Evolutionary conservation across 2,797 vertebrate genomes (phyloP).

Genomic region (Pantherophis alleghaniensis): DNA sequence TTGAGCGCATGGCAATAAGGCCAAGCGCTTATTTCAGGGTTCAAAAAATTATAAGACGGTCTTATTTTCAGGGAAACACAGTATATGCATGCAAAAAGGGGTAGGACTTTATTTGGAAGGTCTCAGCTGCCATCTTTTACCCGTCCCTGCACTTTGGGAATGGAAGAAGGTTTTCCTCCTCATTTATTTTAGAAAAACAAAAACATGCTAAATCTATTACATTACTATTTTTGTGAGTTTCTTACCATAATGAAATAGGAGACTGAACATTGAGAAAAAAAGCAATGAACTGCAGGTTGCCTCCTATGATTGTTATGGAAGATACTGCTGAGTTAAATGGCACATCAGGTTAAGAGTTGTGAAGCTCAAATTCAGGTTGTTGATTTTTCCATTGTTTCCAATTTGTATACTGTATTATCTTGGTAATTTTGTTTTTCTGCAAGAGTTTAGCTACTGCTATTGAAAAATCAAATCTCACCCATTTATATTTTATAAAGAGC

Average conservation of each 20-base stretch:
- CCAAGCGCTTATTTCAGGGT: too few species aligned
- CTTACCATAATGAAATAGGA: background rate
- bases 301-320: background rate
- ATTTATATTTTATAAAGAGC: constrained; percentile 1
- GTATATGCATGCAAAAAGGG: background rate
- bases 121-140: background rate
- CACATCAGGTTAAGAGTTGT: background rate
- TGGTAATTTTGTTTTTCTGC: background rate
- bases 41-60: too few species aligned
- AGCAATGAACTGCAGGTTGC: background rate
- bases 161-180: background rate
- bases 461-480: constrained; percentile 11
- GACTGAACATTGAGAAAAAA: background rate
- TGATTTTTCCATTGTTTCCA: background rate
- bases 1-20: too few species aligned
- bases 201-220: background rate
- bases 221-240: background rate
- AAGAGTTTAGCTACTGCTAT: background rate
- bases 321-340: background rate
- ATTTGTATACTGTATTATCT: constrained; percentile 11
- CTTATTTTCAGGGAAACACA: too few species aligned
- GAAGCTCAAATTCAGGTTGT: background rate
- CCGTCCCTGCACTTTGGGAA: background rate
- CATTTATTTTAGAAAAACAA: background rate
- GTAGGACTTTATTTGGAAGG: background rate